Evolutionary conservation across 2,797 vertebrate species (phyloP), one percentile per base, ranked within the genome.

Genomic region (Protonibea diacanthus): DNA sequence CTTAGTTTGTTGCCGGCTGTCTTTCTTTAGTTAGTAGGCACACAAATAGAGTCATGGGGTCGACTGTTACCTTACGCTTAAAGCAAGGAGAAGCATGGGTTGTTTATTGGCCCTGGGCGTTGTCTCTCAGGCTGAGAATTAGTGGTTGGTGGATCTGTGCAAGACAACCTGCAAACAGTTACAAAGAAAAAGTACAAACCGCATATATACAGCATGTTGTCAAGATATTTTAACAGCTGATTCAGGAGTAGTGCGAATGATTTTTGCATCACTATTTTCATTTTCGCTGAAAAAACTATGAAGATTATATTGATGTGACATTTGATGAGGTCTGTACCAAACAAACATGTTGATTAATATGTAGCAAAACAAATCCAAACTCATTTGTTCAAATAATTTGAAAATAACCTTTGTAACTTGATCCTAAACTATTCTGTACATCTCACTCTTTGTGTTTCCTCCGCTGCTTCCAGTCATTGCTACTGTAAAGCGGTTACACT

Each of bases 121-220:
- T 67, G 10, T 57, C 53, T 78, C 14, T 33, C 21, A 72, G 29
- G 29, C 48, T 55, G 3, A 45, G n/a, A 53, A 33, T 40, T 56
- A 8, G 51, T 55, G 53, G 44, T 57, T 74, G 78, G 18, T 66
- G 27, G 25, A 59, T 29, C 25, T 68, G 38, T 56, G 1, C 27
- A 69, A 42, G 29, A 14, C 45, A 45, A 44, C 48, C 20, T 64
- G 23, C 53, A 59, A 27, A 45, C 33, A 18, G 33, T 9, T 38
- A 38, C 33, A 38, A 38, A 27, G 25, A 63, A 56, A 60, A 23
- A 48, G 5, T 7, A 38, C 33, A 38, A 38, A 38, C 33, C 33
- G 9, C 33, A 38, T 38, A 38, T 38, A 38, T 9, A 38, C 33
- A 9, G 33, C 2, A 38, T 38, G 8, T 9, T 9, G 33, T 38